Base-by-base conservation (phyloP, 2,113 vertebrate genomes). In the Sigmodon hispidus region DNA sequence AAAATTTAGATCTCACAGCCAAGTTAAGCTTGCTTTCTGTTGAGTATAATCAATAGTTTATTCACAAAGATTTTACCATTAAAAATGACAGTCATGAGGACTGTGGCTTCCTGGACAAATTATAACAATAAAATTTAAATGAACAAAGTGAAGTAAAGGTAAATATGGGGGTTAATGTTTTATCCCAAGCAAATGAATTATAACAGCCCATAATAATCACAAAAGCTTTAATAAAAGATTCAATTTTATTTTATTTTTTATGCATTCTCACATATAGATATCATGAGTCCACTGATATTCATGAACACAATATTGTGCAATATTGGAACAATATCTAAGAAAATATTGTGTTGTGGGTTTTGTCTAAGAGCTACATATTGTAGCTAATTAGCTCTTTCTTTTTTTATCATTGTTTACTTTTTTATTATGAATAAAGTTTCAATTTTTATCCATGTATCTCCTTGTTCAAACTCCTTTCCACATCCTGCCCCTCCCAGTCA, bases 1-100 rank as follows among this genome's bases (percentile, higher is more conserved):
- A 8, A 83, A 31, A 75, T 83, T 21, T n/a, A 89, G 55, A 24
- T 84, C 24, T 50, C 73, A 52, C 0, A 84, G 61, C 19, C 50
- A 87, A 50, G 83, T 79, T 89, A 79, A 21, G 36, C 76, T 96
- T 61, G 45, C 67, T 95, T 90, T 86, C 61, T 89, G 43, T 55
- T 29, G 34, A 85, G 59, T 93, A 61, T 87, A 77, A 86, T 57
- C 40, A 91, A 63, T 91, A 91, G 67, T 0, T 52, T 52, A 52
- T n/a, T 40, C 48, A 90, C 52, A 95, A 84, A 90, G 40, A 55
- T 52, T n/a, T 72, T 59, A 55, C 69, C 40, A 69, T 50, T 89
- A 76, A 87, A 92, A 93, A 87, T 19, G n/a, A 67, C 9, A 81
- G 45, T 50, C 89, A 40, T n/a, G 34, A 96, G 43, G 43, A 59